Conservation (phyloP, 1,140 invertebrate genomes). For the Hydropsyche tenuis region DNA sequence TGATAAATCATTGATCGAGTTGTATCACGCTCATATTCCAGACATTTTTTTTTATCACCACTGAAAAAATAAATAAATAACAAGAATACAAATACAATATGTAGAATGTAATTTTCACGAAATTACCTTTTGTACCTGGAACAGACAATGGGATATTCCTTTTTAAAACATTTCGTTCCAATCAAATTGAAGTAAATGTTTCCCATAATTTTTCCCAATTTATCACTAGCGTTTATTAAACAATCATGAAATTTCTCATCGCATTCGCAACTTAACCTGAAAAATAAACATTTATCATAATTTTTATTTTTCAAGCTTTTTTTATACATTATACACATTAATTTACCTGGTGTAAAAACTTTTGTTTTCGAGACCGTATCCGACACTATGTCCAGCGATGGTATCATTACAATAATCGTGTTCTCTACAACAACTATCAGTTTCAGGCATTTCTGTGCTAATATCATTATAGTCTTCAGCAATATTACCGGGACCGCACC, state of each 20-base stretch:
- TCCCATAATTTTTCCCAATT: conserved; percentile 65
- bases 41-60: conserved; percentile 57
- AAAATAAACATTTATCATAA: conserved; percentile 41
- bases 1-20: conserved; percentile 54
- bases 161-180: conserved; percentile 70
- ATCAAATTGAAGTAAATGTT: conserved; percentile 71
- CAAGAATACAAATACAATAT: too few species aligned
- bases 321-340: too few species aligned
- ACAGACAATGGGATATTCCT: conserved; percentile 71
- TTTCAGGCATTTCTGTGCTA: too few species aligned
- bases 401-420: conserved; percentile 77
- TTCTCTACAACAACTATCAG: conserved; percentile 78
- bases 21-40: conserved; percentile 57
- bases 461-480: too few species aligned
- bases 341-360: conserved; percentile 65
- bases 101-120: too few species aligned
- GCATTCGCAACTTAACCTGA: conserved; percentile 71
- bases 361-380: conserved; percentile 70
- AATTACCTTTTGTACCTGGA: conserved; percentile 54
- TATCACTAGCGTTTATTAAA: conserved; percentile 62
- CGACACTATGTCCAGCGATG: conserved; percentile 66
- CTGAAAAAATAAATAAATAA: conserved; percentile 51
- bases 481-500: too few species aligned
- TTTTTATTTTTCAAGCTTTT: too few species aligned
- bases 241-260: conserved; percentile 73